Conservation (phyloP, 2,113 vertebrate genomes). For the Cyanoderma ruficeps region DNA sequence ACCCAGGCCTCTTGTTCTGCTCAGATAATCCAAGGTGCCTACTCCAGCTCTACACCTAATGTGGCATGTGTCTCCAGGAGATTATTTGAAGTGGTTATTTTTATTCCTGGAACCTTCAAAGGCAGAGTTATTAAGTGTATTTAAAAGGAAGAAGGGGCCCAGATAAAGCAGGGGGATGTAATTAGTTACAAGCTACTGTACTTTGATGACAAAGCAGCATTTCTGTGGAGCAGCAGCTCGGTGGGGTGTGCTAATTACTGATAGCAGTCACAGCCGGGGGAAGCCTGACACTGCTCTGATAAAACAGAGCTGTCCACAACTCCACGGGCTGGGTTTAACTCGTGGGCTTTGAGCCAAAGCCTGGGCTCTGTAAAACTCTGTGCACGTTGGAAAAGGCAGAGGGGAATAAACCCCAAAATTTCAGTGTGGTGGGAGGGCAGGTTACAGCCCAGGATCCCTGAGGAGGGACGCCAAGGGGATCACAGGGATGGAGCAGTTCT, state of each 20-base stretch:
- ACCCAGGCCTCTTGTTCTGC: background rate
- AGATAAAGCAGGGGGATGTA: constrained; percentile 56
- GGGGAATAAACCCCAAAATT: too few species aligned
- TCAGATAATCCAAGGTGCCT: constrained; percentile 35
- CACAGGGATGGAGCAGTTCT: background rate
- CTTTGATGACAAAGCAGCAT: constrained; percentile 61
- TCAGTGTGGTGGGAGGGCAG: background rate
- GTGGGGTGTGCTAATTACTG: constrained; percentile 54
- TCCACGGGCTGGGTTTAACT: background rate
- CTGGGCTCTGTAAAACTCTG: background rate
- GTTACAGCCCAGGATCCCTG: background rate
- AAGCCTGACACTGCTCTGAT: constrained; percentile 54
- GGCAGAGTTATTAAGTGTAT: constrained; percentile 58
- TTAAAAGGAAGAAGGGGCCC: constrained; percentile 52
- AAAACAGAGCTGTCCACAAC: constrained; percentile 23
- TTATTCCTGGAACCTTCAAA: constrained; percentile 47
- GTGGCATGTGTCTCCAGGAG: constrained; percentile 20
- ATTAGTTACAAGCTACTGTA: constrained; percentile 68
- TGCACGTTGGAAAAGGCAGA: fast-evolving
- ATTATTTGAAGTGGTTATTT: constrained; percentile 65
- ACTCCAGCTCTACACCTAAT: constrained; percentile 32
- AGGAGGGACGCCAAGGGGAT: background rate
- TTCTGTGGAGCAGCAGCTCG: constrained; percentile 11
- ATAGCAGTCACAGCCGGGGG: constrained; percentile 31
- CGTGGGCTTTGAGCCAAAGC: background rate